Evolutionary conservation across 2,888 invertebrate genomes (phyloP), one percentile per base, ranked within the genome.

Genomic region (Epirrita christyi): DNA sequence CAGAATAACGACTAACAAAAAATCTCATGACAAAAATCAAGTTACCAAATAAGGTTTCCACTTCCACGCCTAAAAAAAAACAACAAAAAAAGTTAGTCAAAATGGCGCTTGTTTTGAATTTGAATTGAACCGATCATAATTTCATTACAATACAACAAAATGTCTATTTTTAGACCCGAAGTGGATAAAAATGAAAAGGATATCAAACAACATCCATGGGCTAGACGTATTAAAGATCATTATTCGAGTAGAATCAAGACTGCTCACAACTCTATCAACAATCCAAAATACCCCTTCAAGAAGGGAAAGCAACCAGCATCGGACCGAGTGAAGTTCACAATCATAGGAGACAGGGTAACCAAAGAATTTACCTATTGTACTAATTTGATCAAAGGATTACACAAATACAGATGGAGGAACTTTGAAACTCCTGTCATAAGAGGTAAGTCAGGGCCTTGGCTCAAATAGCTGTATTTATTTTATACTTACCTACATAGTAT

Each of bases 341-440:
- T 92, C 1, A 76, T 90, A 46, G 92, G 92, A 7, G 84, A 83
- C 60, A 76, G 81, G 70, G 67, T 83, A 2, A 76, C 81, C 5
- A 81, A 81, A 56, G 88, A 86, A 63, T 92, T 88, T 69, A 84
- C 84, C 53, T 83, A 85, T 53, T 86, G 86, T 48, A 67, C 63
- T 14, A 73, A 86, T 47, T 65, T 88, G 48, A 78, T 85, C 13
- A 78, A 76, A 57, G 84, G 78, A n/a, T 68, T 92, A 34, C 75
- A 86, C 59, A 89, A 82, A 50, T 88, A 86, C 62, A 82, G 81
- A 63, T 68, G 71, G 62, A 77, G 76, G 48, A 49, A 65, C 15
- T 89, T 88, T 64, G 80, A 79, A 51, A 64, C 72, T 53, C 91
- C 92, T 55, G 44, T 74, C 0, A 81, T 92, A 61, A 77, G 74